Evolutionary conservation across 1,140 invertebrate species (phyloP).

Genomic region (Prorops nasuta): DNA sequence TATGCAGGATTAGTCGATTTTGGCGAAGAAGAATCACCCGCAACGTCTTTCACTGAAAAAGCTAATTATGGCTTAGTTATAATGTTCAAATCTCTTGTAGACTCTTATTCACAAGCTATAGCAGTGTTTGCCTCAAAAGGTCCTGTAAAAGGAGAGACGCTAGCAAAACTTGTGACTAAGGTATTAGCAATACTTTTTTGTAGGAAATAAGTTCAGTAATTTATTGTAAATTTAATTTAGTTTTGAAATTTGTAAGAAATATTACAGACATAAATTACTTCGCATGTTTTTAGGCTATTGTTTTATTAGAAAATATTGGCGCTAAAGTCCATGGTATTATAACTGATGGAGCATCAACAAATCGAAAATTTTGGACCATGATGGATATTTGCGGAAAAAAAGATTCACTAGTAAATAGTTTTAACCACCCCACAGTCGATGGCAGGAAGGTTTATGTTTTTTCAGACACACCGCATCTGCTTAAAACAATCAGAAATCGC

Average conservation of each 20-base stretch:
- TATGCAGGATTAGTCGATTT: constrained; percentile 14
- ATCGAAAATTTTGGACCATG: constrained; percentile 6
- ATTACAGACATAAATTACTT: too few species aligned
- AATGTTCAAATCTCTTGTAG: constrained; percentile 15
- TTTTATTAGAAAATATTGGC: constrained; percentile 14
- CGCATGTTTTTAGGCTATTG: too few species aligned
- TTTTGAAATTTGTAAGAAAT: too few species aligned
- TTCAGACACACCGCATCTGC: too few species aligned
- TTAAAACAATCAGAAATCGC: too few species aligned
- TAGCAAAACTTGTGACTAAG: constrained; percentile 10
- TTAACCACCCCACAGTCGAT: too few species aligned
- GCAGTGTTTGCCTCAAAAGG: constrained; percentile 15
- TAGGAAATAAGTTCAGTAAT: too few species aligned
- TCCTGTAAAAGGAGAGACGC: constrained; percentile 6
- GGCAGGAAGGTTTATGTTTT: too few species aligned
- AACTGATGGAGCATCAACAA: constrained; percentile 12
- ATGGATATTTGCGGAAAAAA: background rate
- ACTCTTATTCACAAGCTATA: constrained; percentile 11
- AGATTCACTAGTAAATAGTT: too few species aligned
- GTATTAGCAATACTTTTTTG: too few species aligned
- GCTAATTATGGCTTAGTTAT: constrained; percentile 13
- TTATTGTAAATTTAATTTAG: too few species aligned
- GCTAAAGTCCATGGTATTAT: constrained; percentile 14
- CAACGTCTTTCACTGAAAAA: constrained; percentile 2
- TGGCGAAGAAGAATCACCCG: constrained; percentile 5